Evolutionary conservation across 2,888 invertebrate species (phyloP).

Genomic region (Margaritifera margaritifera): DNA sequence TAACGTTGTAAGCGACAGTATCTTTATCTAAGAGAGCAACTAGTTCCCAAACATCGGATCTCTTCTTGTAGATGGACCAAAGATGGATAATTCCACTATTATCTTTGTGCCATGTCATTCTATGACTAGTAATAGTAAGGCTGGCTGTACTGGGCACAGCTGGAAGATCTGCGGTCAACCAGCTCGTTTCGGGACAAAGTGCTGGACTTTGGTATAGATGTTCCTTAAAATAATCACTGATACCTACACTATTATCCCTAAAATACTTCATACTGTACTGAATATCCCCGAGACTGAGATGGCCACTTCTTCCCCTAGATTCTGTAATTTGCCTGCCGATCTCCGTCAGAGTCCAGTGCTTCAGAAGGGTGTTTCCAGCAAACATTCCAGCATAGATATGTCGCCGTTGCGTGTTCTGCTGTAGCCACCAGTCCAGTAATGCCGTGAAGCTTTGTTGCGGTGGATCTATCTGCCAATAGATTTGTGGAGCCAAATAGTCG

Average conservation of each 20-base stretch:
- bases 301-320: constrained; percentile 31
- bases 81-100: constrained; percentile 26
- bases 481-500: constrained; percentile 66
- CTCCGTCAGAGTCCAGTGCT: constrained; percentile 54
- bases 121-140: constrained; percentile 23
- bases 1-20: no score
- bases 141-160: constrained; percentile 30
- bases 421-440: constrained; percentile 66
- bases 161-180: constrained; percentile 33
- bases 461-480: constrained; percentile 67
- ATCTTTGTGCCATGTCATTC: constrained; percentile 41
- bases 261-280: constrained; percentile 60
- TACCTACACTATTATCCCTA: constrained; percentile 42
- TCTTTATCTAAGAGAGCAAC: neutral
- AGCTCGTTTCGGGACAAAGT: constrained; percentile 52
- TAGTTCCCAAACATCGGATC: constrained; percentile 38
- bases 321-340: constrained; percentile 56
- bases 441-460: constrained; percentile 65
- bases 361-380: constrained; percentile 35
- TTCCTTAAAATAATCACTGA: constrained; percentile 42
- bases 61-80: constrained; percentile 44
- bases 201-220: constrained; percentile 46
- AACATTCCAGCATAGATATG: constrained; percentile 62
- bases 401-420: constrained; percentile 50
- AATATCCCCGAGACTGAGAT: constrained; percentile 57